These are phyloP conservation scores for Toxonevra muliebris DNA, from an alignment of 2,888 invertebrate species.

Conservation along the genomic window DNA sequence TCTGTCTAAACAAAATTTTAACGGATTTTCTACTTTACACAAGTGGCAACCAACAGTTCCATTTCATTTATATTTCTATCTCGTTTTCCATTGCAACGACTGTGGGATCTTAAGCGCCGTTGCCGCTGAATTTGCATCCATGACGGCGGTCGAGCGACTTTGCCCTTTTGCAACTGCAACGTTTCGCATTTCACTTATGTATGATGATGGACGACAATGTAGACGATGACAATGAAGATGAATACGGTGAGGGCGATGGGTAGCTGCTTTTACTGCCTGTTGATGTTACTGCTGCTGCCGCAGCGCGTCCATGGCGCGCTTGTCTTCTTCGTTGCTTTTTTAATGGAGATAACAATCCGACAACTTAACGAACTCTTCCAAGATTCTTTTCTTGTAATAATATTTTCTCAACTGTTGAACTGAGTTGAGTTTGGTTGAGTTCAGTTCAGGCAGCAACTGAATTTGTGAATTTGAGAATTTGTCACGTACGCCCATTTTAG, in stretches of 20 bases:
- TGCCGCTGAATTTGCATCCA: neutral
- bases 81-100: neutral
- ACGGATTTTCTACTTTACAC: neutral
- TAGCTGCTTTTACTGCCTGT: constrained; percentile 1
- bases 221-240: neutral
- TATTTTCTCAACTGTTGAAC: too few species aligned
- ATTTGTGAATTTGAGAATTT: constrained; percentile 25
- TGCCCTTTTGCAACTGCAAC: constrained; percentile 5
- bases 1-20: neutral
- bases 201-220: constrained; percentile 22
- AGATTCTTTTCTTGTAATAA: too few species aligned
- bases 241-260: neutral
- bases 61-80: neutral
- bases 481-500: constrained; percentile 32
- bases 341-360: constrained; percentile 28
- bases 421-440: too few species aligned
- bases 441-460: too few species aligned
- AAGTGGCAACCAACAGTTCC: neutral
- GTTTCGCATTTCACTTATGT: neutral
- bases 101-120: constrained; percentile 1
- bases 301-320: too few species aligned
- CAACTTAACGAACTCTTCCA: neutral
- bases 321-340: constrained; percentile 6
- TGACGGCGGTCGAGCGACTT: neutral
- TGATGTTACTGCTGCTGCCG: constrained; percentile 21